phyloP scores from a whole-genome alignment of 64 coral and sea anemone species.

The Actinia equina region DNA sequence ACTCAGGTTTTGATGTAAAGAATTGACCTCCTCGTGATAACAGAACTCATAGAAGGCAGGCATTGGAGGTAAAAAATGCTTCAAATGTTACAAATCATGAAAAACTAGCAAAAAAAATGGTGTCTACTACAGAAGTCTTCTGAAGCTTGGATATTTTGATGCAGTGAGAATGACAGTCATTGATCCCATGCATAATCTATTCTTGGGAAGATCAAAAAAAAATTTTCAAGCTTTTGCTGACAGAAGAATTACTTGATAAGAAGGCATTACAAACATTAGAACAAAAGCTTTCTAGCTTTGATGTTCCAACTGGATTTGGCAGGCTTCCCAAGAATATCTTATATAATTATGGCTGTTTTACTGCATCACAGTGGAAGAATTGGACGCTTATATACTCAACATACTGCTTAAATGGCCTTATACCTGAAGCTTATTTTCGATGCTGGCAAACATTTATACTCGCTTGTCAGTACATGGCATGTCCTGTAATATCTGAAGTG shows the following conservation, averaged over 20 bases:
- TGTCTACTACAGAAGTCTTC: slow-evolving; percentile 49
- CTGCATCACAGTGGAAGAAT: slow-evolving; percentile 53
- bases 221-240: slow-evolving; percentile 37
- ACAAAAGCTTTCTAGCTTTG: slow-evolving; percentile 18
- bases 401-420: slow-evolving; percentile 29
- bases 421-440: slow-evolving; percentile 21
- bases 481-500: not conserved
- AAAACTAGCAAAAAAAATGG: slow-evolving; percentile 44
- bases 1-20: slow-evolving; percentile 56
- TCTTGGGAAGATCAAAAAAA: slow-evolving; percentile 39
- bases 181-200: slow-evolving; percentile 76
- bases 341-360: slow-evolving; percentile 54
- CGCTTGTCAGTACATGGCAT: slow-evolving; percentile 21
- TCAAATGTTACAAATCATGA: slow-evolving; percentile 10
- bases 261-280: slow-evolving; percentile 21
- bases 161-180: slow-evolving; percentile 39
- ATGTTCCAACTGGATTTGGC: slow-evolving; percentile 31
- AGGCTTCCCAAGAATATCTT: slow-evolving; percentile 30
- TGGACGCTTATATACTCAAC: slow-evolving; percentile 33
- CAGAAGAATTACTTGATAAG: slow-evolving; percentile 10
- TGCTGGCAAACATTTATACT: slow-evolving; percentile 68
- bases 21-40: slow-evolving; percentile 33
- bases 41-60: slow-evolving; percentile 23
- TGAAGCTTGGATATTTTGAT: slow-evolving; percentile 59
- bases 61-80: slow-evolving; percentile 27